Percentiles rank a stretch among this genome's conserved stretches.
Evolutionary conservation across 2,113 vertebrate genomes (phyloP).

Genomic region (Petroica traversi): DNA sequence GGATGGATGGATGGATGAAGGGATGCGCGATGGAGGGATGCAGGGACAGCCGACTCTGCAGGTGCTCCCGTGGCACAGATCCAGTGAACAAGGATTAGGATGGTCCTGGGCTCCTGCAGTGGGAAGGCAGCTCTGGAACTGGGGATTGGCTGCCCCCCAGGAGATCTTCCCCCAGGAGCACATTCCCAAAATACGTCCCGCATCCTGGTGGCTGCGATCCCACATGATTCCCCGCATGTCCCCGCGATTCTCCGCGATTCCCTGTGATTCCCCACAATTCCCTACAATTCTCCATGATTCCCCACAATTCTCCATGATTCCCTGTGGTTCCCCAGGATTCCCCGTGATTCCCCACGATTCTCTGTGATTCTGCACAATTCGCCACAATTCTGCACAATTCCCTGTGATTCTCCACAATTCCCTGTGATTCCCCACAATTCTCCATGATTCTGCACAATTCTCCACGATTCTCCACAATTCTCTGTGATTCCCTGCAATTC

Average conservation of each 20-base stretch:
- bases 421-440: fast-evolving
- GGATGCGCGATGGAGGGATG: too few species aligned
- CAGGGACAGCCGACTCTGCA: fast-evolving
- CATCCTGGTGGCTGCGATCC: fast-evolving
- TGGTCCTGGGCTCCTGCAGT: fast-evolving
- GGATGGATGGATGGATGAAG: too few species aligned
- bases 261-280: fast-evolving
- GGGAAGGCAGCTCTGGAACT: not conserved
- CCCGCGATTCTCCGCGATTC: not conserved
- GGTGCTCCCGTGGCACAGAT: not conserved
- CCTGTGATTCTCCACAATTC: not conserved
- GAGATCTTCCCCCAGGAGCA: not conserved
- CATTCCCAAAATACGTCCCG: fast-evolving
- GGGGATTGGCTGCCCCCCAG: fast-evolving
- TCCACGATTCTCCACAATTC: not conserved
- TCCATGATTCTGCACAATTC: not conserved
- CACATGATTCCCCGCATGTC: fast-evolving
- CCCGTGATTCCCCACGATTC: not conserved
- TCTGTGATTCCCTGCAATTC: fast-evolving
- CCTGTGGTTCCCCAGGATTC: not conserved
- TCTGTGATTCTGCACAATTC: fast-evolving
- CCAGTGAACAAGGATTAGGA: fast-evolving
- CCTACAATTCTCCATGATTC: not conserved
- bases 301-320: not conserved
- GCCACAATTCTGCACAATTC: not conserved